Conservation (phyloP, 2,888 invertebrate genomes). For the Plagodis pulveraria region DNA sequence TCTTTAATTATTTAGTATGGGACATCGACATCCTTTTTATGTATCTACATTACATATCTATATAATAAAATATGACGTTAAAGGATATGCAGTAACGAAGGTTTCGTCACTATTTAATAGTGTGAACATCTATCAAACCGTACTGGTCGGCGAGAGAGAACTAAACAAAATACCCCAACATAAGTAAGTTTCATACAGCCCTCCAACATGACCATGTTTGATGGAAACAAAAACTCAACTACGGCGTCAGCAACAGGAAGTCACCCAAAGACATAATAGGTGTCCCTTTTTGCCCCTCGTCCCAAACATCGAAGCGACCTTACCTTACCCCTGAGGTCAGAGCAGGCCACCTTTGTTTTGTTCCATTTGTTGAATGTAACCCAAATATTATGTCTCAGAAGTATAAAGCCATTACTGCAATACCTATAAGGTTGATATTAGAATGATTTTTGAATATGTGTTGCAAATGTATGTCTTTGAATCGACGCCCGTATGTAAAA, state of each 20-base stretch:
- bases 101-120: no score
- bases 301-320: constrained; percentile 31
- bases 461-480: constrained; percentile 6
- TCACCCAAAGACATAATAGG: constrained; percentile 29
- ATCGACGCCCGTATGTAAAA: constrained; percentile 8
- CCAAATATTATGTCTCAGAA: constrained; percentile 1
- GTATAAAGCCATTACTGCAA: neutral
- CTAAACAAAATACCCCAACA: neutral
- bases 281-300: constrained; percentile 37
- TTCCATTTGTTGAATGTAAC: constrained; percentile 24
- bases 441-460: neutral
- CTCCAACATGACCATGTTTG: constrained; percentile 1
- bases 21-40: no score
- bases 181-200: neutral
- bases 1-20: no score
- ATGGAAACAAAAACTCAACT: constrained; percentile 24
- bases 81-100: no score
- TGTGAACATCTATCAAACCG: no score
- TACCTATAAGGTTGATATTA: constrained; percentile 1
- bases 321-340: constrained; percentile 29
- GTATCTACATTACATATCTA: no score
- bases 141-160: no score
- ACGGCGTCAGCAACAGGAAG: constrained; percentile 29
- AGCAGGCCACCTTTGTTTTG: constrained; percentile 31
- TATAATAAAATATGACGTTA: no score